Evolutionary conservation across 2,888 invertebrate genomes (phyloP), one percentile per base, ranked within the genome.

Genomic region (Morinoia aosen): DNA sequence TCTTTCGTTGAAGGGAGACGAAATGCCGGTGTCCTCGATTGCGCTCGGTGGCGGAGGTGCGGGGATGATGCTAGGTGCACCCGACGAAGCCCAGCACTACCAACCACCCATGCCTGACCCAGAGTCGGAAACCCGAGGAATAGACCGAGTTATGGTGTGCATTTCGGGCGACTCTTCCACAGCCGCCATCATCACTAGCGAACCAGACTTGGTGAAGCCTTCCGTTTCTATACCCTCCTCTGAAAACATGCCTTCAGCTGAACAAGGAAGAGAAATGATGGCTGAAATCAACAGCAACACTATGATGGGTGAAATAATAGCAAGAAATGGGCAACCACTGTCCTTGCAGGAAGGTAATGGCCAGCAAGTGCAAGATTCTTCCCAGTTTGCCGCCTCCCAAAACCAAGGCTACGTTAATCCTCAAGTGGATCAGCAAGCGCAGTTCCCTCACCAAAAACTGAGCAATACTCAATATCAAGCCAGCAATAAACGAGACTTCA

Each of bases 141-240:
- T 39, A n/a, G 93, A 93, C 48, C 57, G n/a, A 33, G 93, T 57
- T 57, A 93, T 57, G 93, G 93, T 57, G 57, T 93, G 57, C n/a
- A 57, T 93, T 33, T 93, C 93, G 33, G 93, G 93, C 7, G 93
- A 93, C 57, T 93, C 93, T 11, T 93, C 93, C n/a, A 90, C 90
- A 14, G 90, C 90, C 10, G 90, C 58, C 25, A 48, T 61, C 58
- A 95, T 95, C 40, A 95, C 95, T 7, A 95, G 95, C n/a, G 64
- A 95, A 48, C 95, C 95, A 11, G 95, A 95, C 64, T 33, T 95
- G 64, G 95, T 95, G 48, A 95, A 58, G 94, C 94, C 94, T 14
- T 94, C 94, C 33, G 56, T 58, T 7, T n/a, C 57, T 25, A 12
- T n/a, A 39, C 95, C 95, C 5, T 64, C 61, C 25, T 58, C 95